Conservation (phyloP, 2,797 vertebrate genomes). For the Dryobates pubescens region DNA sequence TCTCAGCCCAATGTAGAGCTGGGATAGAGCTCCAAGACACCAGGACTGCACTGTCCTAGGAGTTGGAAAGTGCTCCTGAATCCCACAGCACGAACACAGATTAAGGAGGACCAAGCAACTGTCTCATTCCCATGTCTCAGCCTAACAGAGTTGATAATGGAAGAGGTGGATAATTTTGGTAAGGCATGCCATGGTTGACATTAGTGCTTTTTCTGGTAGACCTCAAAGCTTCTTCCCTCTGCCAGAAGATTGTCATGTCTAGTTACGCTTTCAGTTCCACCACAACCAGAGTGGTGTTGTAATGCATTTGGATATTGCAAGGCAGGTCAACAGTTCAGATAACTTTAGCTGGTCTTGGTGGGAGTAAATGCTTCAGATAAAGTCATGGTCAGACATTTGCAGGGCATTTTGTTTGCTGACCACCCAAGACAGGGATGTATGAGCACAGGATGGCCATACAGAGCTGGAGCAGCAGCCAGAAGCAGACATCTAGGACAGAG, state of each 20-base stretch:
- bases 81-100: accelerated
- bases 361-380: not conserved
- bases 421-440: not conserved
- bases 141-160: not conserved
- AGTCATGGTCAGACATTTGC: not conserved
- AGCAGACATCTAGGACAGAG: not conserved
- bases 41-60: not conserved
- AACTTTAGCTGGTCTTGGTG: not conserved
- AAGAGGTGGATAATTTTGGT: not conserved
- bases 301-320: accelerated
- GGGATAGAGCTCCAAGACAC: not conserved
- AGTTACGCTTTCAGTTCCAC: not conserved
- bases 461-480: not conserved
- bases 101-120: not conserved
- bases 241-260: not conserved
- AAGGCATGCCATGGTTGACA: not conserved
- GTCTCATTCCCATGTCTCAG: not conserved
- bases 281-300: not conserved
- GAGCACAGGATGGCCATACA: accelerated
- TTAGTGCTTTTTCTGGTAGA: not conserved
- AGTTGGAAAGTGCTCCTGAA: not conserved
- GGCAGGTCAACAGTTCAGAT: not conserved
- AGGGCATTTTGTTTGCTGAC: not conserved
- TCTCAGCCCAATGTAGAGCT: not conserved
- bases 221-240: not conserved